Percentiles rank a stretch among this genome's conserved stretches.
These are phyloP conservation scores for Brenthis daphne DNA, from an alignment of 2,888 invertebrate species.

Conservation along the genomic window DNA sequence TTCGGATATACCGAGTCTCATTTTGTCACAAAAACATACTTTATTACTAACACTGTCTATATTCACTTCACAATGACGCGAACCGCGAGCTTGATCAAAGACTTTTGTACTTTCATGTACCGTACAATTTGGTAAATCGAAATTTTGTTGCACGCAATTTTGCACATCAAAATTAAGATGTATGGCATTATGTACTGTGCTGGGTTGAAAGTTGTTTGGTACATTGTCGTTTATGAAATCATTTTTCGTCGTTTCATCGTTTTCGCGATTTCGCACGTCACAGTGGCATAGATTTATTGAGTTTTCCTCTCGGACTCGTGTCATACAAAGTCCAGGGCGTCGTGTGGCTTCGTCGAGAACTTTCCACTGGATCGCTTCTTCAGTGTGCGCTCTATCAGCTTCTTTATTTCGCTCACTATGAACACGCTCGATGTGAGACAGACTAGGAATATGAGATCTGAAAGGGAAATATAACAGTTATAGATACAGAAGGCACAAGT, in stretches of 20 bases:
- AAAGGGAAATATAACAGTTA: conserved; percentile 49
- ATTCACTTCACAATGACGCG: conserved; percentile 12
- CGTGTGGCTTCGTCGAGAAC: conserved; percentile 70
- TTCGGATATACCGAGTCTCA: conserved; percentile 23
- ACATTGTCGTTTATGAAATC: neutral
- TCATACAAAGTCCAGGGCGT: conserved; percentile 89
- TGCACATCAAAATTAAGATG: conserved; percentile 3
- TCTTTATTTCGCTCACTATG: conserved; percentile 95
- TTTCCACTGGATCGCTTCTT: conserved; percentile 79
- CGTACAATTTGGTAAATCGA: neutral
- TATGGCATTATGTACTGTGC: neutral
- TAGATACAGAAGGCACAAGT: too few species aligned
- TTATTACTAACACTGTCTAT: conserved; percentile 15
- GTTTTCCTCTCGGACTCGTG: conserved; percentile 74
- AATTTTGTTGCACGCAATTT: neutral
- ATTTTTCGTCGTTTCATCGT: neutral
- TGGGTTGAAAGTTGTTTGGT: neutral
- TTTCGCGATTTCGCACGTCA: conserved; percentile 28
- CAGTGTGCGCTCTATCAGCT: conserved; percentile 89
- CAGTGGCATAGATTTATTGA: conserved; percentile 56
- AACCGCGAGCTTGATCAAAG: neutral
- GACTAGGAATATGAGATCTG: conserved; percentile 95
- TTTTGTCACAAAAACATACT: conserved; percentile 37
- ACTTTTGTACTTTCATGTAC: neutral
- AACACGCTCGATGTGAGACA: conserved; percentile 98